phyloP scores from a whole-genome alignment of 2,888 invertebrate genomes.

The Meganola albula region DNA sequence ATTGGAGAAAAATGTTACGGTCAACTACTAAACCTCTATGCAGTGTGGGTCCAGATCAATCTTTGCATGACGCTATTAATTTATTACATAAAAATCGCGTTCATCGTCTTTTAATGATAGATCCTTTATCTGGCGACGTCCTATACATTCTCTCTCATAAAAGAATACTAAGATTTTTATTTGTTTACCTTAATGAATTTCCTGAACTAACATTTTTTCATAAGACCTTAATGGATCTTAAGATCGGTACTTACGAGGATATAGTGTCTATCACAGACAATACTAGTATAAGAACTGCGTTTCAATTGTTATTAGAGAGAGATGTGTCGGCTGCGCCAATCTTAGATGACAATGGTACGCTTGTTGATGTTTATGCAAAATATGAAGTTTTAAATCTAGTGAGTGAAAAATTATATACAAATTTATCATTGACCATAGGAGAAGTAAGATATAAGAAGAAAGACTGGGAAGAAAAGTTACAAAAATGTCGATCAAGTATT shows the following conservation, averaged over 20 bases:
- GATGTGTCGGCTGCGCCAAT: constrained; percentile 70
- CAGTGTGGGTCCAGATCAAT: constrained; percentile 62
- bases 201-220: constrained; percentile 71
- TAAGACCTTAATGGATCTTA: constrained; percentile 60
- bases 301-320: constrained; percentile 63
- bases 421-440: constrained; percentile 90
- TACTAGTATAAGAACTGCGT: constrained; percentile 63
- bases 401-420: constrained; percentile 94
- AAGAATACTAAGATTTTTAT: constrained; percentile 66
- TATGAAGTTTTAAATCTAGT: constrained; percentile 85
- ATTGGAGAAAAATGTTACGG: constrained; percentile 65
- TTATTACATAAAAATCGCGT: constrained; percentile 62
- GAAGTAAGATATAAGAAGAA: constrained; percentile 92
- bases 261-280: constrained; percentile 61
- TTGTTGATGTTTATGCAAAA: constrained; percentile 69
- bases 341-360: constrained; percentile 58
- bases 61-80: constrained; percentile 69
- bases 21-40: constrained; percentile 60
- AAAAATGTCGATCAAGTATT: constrained; percentile 91
- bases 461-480: constrained; percentile 95
- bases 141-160: constrained; percentile 69
- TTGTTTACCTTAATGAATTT: constrained; percentile 71
- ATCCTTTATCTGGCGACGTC: constrained; percentile 61
- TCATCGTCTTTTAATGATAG: constrained; percentile 65
- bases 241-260: constrained; percentile 67